These are phyloP conservation scores for Pyrgus malvae DNA, from an alignment of 2,888 invertebrate genomes.

Conservation along the genomic window DNA sequence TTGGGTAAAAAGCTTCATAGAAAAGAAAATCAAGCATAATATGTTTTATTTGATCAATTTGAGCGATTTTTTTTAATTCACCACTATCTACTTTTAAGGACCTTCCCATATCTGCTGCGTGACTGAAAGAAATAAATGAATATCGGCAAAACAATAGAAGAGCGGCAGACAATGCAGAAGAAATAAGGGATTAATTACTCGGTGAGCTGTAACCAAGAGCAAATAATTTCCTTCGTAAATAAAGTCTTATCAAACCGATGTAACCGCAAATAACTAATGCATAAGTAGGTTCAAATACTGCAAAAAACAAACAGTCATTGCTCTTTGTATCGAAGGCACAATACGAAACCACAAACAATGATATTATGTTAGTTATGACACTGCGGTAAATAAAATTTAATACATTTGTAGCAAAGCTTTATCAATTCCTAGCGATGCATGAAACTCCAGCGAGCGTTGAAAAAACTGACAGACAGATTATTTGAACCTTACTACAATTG, in stretches of 20 bases:
- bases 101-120: too few species aligned
- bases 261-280: not conserved
- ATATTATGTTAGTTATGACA: conserved; percentile 7
- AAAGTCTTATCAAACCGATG: not conserved
- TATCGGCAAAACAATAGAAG: too few species aligned
- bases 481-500: not conserved
- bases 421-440: conserved; percentile 7
- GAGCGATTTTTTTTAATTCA: too few species aligned
- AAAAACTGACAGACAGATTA: conserved; percentile 6
- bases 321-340: conserved; percentile 4
- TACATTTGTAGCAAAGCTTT: not conserved
- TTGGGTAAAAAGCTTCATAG: too few species aligned
- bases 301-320: conserved; percentile 14
- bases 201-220: too few species aligned
- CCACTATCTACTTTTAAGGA: too few species aligned
- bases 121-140: too few species aligned
- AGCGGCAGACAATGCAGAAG: too few species aligned
- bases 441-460: not conserved
- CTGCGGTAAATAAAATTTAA: conserved; percentile 1
- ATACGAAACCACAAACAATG: conserved; percentile 8
- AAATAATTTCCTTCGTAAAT: not conserved
- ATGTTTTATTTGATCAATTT: too few species aligned
- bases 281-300: not conserved
- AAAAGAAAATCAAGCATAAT: too few species aligned
- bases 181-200: too few species aligned